Percentiles rank a stretch among this genome's conserved stretches.
Evolutionary conservation across 2,113 vertebrate genomes (phyloP).

Genomic region (Atractosteus spatula): DNA sequence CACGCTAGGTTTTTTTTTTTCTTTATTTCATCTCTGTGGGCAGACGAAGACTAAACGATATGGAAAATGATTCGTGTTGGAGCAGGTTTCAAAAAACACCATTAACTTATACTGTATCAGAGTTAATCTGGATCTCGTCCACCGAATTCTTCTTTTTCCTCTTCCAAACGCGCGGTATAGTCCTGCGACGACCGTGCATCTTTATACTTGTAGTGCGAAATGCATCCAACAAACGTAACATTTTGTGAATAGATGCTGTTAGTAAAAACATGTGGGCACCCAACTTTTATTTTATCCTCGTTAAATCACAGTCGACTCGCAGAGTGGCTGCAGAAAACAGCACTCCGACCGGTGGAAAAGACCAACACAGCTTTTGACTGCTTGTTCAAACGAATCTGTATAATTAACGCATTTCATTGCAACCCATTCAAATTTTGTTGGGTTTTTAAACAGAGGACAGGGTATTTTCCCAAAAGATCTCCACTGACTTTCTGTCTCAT

Average conservation of each 20-base stretch:
- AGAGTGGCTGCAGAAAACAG: neutral
- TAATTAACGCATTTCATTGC: too few species aligned
- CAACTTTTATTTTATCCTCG: neutral
- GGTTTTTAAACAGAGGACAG: too few species aligned
- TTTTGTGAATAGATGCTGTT: neutral
- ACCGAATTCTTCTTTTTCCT: too few species aligned
- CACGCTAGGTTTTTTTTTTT: constrained; percentile 42
- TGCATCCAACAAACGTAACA: neutral
- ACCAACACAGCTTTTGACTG: neutral
- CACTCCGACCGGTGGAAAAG: neutral
- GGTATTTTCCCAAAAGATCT: neutral
- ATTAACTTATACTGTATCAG: neutral
- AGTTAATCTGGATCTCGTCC: neutral
- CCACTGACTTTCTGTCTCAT: neutral
- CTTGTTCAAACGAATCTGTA: too few species aligned
- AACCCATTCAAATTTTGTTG: too few species aligned
- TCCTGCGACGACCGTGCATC: neutral
- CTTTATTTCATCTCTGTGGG: constrained; percentile 29
- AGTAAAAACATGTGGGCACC: too few species aligned
- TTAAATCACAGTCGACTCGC: too few species aligned
- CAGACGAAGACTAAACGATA: constrained; percentile 38
- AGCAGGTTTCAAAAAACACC: constrained; percentile 32
- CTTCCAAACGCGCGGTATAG: too few species aligned
- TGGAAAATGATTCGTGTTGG: constrained; percentile 44
- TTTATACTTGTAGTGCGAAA: neutral